These are phyloP conservation scores for Slavum lentiscoides DNA, from an alignment of 2,888 invertebrate genomes.

Conservation along the genomic window DNA sequence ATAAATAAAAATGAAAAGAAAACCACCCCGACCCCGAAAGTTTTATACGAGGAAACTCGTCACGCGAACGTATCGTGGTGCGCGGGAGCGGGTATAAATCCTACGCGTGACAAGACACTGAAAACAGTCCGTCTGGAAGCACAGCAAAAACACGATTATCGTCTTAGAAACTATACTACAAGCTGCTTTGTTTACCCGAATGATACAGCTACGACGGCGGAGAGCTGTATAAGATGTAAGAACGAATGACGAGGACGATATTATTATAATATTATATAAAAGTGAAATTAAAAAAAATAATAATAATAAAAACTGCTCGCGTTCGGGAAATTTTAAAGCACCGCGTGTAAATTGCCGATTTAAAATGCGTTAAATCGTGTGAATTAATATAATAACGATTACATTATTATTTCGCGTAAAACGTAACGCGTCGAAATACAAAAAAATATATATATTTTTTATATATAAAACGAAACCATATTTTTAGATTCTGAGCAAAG, in stretches of 20 bases:
- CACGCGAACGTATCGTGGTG: background rate
- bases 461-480: no score
- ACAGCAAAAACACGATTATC: constrained; percentile 26
- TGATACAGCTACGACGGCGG: background rate
- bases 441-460: no score
- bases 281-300: no score
- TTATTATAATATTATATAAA: no score
- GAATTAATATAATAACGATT: no score
- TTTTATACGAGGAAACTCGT: constrained; percentile 33
- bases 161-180: constrained; percentile 6
- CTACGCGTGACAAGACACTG: constrained; percentile 47
- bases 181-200: background rate
- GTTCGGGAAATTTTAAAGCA: no score
- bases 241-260: background rate
- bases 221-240: background rate
- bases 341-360: no score
- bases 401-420: no score
- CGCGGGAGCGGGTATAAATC: constrained; percentile 12
- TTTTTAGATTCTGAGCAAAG: no score
- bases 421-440: no score
- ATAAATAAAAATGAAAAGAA: background rate
- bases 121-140: constrained; percentile 17
- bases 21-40: background rate
- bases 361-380: no score
- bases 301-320: no score